Base-by-base conservation (phyloP, 1,140 invertebrate species). In the Drosophila carrolli region DNA sequence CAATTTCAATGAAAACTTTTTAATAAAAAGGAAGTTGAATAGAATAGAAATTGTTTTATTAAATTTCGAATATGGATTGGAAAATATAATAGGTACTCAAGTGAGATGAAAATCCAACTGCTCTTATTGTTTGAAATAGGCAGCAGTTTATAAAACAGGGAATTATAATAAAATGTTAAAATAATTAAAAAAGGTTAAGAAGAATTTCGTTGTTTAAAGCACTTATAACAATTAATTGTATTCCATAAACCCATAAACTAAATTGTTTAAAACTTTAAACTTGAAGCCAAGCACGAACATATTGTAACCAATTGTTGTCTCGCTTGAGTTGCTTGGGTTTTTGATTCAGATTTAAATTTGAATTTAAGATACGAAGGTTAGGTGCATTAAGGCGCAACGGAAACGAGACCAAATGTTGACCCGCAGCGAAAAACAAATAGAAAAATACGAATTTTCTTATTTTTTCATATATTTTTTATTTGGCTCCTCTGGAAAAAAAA, bases 321-420 rank as follows among this genome's bases (percentile, higher is more conserved):
- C 71, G 57, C 56, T 48, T 73, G 40, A 73, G 58, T 65, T 68
- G 29, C 38, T 41, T 13, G 35, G 46, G 16, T 46, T 16, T 44
- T 32, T 16, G 57, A n/a, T n/a, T 23, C 51, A 35, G 19, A 58
- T 67, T 67, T 27, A 27, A 41, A 56, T 67, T 65, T 55, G 40
- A 16, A 43, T 51, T 41, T 47, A 48, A 35, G 29, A 54, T 63
- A 48, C 72, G 82, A 86, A 88, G 83, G 83, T 86, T 83, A 86
- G 83, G 83, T 88, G 83, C 83, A 86, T 88, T 88, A 88, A 83
- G 83, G 83, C 82, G 83, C 84, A 85, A 85, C 82, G 81, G 82
- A 85, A 85, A 81, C 59, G 63, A 58, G 60, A 14, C 61, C 80
- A 85, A 85, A 85, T 85, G 81, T 71, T 78, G 76, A 80, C 75